phyloP scores from a whole-genome alignment of 2,888 invertebrate genomes.

The Atethmia centrago region DNA sequence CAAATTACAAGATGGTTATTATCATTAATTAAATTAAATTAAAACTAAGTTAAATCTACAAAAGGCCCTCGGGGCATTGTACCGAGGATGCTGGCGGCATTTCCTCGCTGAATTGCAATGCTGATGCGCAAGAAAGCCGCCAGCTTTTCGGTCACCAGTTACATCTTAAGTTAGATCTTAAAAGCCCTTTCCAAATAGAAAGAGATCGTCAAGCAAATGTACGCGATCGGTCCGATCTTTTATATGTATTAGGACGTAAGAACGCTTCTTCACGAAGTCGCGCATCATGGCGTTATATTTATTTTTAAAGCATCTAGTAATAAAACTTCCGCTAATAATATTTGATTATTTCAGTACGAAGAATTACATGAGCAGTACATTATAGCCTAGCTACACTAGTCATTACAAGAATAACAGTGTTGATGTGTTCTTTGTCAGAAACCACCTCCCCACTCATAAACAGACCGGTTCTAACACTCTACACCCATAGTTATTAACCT shows the following conservation, averaged over 20 bases:
- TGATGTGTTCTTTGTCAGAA: neutral
- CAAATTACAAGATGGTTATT: too few species aligned
- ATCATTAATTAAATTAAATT: too few species aligned
- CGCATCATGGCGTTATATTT: too few species aligned
- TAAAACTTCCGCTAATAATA: neutral
- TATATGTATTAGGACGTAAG: neutral
- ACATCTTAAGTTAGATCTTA: too few species aligned
- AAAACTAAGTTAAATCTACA: too few species aligned
- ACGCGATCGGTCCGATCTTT: neutral
- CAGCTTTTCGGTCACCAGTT: too few species aligned
- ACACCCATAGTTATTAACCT: conserved; percentile 12
- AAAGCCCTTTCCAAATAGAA: neutral
- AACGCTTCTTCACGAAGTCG: neutral
- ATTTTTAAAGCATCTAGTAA: too few species aligned
- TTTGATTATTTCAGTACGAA: neutral
- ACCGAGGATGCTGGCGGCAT: too few species aligned
- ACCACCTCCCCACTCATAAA: conserved; percentile 1
- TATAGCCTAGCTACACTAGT: neutral
- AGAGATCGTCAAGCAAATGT: neutral
- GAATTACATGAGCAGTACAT: neutral
- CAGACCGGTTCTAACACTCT: neutral
- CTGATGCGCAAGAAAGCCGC: too few species aligned
- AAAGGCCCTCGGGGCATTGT: too few species aligned
- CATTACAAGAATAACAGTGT: neutral
- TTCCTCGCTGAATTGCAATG: too few species aligned